Evolutionary conservation across 2,888 invertebrate species (phyloP).

Genomic region (Drosophila peninsularis): DNA sequence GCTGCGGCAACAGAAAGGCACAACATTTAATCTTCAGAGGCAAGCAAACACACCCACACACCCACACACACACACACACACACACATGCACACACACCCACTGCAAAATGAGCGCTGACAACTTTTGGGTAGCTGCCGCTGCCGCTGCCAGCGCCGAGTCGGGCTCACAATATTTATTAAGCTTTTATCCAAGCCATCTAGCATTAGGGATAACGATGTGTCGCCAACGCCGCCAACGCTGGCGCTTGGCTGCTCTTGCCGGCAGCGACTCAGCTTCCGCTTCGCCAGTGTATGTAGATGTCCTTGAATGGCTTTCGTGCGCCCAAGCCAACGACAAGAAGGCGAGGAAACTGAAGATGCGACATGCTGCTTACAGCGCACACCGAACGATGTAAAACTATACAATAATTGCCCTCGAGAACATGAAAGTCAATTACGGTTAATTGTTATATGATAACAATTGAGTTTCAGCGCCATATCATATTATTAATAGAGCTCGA

Average conservation of each 20-base stretch:
- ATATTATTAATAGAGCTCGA: slow-evolving; percentile 12
- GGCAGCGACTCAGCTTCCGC: slow-evolving; percentile 10
- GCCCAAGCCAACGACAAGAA: neutral
- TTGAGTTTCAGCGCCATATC: neutral
- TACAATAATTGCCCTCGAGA: slow-evolving; percentile 8
- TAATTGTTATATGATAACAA: slow-evolving; percentile 21
- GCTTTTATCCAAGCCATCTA: slow-evolving; percentile 70
- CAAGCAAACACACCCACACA: neutral
- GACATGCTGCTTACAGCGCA: slow-evolving; percentile 3
- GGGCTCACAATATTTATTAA: slow-evolving; percentile 64
- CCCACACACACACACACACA: neutral
- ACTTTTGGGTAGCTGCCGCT: slow-evolving; percentile 15
- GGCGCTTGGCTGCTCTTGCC: neutral
- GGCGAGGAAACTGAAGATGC: slow-evolving; percentile 1
- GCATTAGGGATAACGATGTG: slow-evolving; percentile 69
- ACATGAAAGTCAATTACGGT: slow-evolving; percentile 33
- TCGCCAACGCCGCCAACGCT: slow-evolving; percentile 13
- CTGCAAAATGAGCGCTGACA: slow-evolving; percentile 28
- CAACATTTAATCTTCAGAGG: slow-evolving; percentile 7
- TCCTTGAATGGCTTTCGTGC: slow-evolving; percentile 16
- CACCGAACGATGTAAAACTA: slow-evolving; percentile 17
- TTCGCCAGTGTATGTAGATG: slow-evolving; percentile 3
- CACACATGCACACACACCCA: neutral
- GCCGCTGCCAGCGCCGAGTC: slow-evolving; percentile 6
- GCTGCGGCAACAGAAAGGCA: slow-evolving; percentile 3